Conservation (phyloP, 2,797 vertebrate genomes). For the Cephalopachus bancanus region DNA sequence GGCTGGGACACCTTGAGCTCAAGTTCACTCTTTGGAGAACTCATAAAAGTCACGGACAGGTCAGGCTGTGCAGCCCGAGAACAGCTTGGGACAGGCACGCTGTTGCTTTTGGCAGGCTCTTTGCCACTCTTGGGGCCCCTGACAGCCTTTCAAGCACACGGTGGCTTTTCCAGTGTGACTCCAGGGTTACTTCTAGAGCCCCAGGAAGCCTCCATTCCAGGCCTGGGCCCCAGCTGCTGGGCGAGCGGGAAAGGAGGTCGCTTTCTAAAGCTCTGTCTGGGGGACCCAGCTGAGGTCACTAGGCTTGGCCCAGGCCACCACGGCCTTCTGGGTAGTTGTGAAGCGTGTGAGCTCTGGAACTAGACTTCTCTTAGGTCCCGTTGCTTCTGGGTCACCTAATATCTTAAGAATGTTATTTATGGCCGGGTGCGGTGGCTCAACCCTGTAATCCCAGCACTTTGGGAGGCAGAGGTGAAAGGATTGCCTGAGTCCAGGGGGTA, state of each 20-base stretch:
- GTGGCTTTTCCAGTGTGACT: not conserved
- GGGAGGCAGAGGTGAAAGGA: no score
- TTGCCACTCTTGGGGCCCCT: not conserved
- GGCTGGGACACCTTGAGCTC: not conserved
- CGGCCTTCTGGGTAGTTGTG: not conserved
- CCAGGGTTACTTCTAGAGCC: not conserved
- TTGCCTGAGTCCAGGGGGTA: no score
- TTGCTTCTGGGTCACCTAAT: not conserved
- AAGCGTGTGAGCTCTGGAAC: not conserved
- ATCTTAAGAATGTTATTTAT: constrained; percentile 1
- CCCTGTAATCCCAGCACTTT: no score
- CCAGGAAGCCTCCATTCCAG: not conserved
- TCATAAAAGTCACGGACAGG: constrained; percentile 17
- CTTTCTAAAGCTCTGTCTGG: not conserved
- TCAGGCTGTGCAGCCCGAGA: constrained; percentile 24
- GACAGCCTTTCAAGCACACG: not conserved
- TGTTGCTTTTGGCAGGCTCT: constrained; percentile 55
- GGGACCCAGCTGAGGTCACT: not conserved
- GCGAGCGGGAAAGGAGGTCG: no score
- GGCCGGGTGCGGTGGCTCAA: no score
- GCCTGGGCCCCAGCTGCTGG: not conserved
- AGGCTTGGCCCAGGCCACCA: not conserved
- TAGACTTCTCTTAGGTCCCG: not conserved
- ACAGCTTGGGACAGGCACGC: not conserved
- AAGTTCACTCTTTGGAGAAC: not conserved